Evolutionary conservation across 2,113 vertebrate species (phyloP), one percentile per base, ranked within the genome.

Genomic region (Caretta caretta): DNA sequence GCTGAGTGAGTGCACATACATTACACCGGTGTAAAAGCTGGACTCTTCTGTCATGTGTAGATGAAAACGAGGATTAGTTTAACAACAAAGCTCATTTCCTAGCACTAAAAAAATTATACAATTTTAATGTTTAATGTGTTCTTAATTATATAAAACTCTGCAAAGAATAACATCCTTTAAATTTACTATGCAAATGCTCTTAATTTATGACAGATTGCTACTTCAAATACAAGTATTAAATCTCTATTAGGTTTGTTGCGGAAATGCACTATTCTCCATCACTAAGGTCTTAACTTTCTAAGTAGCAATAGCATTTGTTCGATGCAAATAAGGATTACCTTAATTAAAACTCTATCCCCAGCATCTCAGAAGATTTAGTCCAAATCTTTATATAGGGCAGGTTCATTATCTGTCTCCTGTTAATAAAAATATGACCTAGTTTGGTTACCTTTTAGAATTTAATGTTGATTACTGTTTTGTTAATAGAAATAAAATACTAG

Each of bases 391-490:
- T 97, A 98, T 96, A 98, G 96, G 97, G 96, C 98, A 98, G 94
- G 97, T 98, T 98, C 98, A 98, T 98, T 98, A 98, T 98, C 98
- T 97, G 97, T 97, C 98, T 98, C 94, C 91, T 97, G 98, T 97
- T 98, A 98, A 98, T 98, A 98, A 98, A 98, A 98, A 96, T 97
- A 97, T 97, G 97, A 98, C 97, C 98, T 98, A 97, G 97, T 98
- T 97, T 86, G 88, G 97, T 98, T 98, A 97, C 97, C 97, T 97
- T 98, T 98, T 94, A 97, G 97, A 98, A 95, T 98, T 98, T 97
- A 98, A 98, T 83, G 96, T 98, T 98, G 98, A 98, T 98, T 98
- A 98, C 97, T 97, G 98, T 97, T 98, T 98, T 98, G 98, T 97
- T 98, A 98, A 98, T 98, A 98, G 97, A 98, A 98, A 98, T 98